These are phyloP conservation scores for Chromis chromis DNA, from an alignment of 2,797 vertebrate genomes.

Conservation along the genomic window DNA sequence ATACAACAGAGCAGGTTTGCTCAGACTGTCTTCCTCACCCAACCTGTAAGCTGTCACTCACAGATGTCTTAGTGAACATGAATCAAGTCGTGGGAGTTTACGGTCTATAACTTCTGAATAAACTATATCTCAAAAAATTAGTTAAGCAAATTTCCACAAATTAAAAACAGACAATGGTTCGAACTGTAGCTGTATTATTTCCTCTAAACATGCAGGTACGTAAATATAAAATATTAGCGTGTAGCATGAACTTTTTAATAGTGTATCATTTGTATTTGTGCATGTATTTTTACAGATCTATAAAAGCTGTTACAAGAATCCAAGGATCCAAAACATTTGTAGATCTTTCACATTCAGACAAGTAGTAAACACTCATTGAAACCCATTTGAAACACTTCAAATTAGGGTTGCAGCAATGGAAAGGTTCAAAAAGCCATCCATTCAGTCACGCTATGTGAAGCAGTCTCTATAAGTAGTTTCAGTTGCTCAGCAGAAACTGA, in stretches of 20 bases:
- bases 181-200: too few species aligned
- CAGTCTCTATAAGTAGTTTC: conserved; percentile 12
- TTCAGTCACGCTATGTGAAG: conserved; percentile 7
- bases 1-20: conserved; percentile 52
- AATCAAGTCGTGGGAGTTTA: background rate
- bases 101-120: background rate
- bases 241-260: background rate
- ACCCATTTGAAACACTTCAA: background rate
- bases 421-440: conserved; percentile 19
- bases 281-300: too few species aligned
- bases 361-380: background rate
- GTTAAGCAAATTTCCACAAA: background rate
- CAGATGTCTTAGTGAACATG: conserved; percentile 4
- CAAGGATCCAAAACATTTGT: background rate
- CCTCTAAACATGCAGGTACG: too few species aligned
- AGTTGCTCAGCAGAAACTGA: conserved; percentile 58
- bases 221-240: too few species aligned
- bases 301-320: too few species aligned
- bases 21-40: conserved; percentile 33
- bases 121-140: background rate
- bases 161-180: background rate
- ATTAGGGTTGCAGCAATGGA: conserved; percentile 2
- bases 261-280: background rate
- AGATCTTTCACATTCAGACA: background rate
- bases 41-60: conserved; percentile 44